A percentile compares a stretch with the other conserved stretches of the same genome.
Conservation (phyloP, 2,113 vertebrate species). For the Callionymus lyra region DNA sequence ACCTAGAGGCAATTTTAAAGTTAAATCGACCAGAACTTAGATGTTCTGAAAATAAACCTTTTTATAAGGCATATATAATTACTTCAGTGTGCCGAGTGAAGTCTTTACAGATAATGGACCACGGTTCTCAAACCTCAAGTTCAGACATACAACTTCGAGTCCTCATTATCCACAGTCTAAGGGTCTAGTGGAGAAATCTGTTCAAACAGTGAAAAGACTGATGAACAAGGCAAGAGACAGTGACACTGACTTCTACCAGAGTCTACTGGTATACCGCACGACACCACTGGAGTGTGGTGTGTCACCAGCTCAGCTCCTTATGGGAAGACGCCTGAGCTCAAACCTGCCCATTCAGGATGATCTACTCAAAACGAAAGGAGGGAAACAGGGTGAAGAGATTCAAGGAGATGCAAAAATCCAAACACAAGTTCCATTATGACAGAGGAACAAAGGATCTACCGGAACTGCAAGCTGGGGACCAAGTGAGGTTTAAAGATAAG, state of each 20-base stretch:
- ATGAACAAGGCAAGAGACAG: conserved; percentile 1
- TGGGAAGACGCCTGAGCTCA: conserved; percentile 1
- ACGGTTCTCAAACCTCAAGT: neutral
- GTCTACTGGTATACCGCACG: neutral
- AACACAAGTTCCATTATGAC: conserved; percentile 1
- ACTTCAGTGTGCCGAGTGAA: neutral
- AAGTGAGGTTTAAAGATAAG: neutral
- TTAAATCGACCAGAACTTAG: no score
- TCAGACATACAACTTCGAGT: neutral
- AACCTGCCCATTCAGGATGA: neutral
- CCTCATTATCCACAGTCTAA: neutral
- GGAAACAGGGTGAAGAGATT: neutral
- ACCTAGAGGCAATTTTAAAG: no score
- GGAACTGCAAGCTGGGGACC: neutral
- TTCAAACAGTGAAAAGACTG: conserved; percentile 1
- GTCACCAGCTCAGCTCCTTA: neutral
- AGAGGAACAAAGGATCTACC: neutral
- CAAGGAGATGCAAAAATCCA: neutral
- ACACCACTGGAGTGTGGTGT: neutral
- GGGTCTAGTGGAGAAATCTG: neutral
- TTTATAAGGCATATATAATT: no score
- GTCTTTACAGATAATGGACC: conserved; percentile 1
- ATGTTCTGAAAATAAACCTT: no score
- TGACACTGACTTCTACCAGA: neutral
- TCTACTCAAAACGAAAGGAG: neutral